Percentiles rank a stretch among this genome's conserved stretches.
phyloP scores from a whole-genome alignment of 2,113 vertebrate species.

The Saimiri boliviensis region DNA sequence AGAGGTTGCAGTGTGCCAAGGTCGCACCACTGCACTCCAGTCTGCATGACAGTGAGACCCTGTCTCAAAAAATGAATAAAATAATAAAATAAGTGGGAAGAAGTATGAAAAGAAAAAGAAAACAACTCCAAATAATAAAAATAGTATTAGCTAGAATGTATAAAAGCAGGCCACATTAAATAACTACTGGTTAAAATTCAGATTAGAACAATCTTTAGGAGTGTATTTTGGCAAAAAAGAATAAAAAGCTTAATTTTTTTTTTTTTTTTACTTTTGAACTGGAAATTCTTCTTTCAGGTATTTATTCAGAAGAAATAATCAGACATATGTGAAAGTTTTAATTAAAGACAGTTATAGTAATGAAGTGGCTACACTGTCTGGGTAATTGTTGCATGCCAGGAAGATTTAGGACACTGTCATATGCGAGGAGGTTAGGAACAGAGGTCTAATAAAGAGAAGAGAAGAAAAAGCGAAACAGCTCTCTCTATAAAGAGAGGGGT shows the following conservation, averaged over 20 bases:
- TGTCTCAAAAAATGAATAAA: background rate
- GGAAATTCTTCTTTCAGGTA: background rate
- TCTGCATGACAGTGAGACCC: too few relatives aligned
- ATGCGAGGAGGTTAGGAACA: too few relatives aligned
- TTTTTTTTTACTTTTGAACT: background rate
- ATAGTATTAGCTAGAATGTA: background rate
- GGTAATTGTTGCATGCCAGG: too few relatives aligned
- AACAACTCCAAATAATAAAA: conserved; percentile 49
- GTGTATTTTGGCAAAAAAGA: background rate
- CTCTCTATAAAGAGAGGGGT: too few relatives aligned
- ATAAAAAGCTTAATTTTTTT: background rate
- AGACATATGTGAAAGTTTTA: background rate
- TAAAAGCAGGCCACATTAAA: background rate
- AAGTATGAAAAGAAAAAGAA: conserved; percentile 50
- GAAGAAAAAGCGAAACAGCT: too few relatives aligned
- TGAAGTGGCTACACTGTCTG: too few relatives aligned
- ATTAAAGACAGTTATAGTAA: conserved; percentile 15
- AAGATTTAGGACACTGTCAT: too few relatives aligned
- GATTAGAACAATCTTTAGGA: conserved; percentile 46
- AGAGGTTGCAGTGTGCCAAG: too few relatives aligned
- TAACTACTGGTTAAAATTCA: conserved; percentile 6
- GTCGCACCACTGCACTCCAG: too few relatives aligned
- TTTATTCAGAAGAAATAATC: conserved; percentile 38
- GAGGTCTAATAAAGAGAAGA: too few relatives aligned
- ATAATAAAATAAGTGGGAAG: background rate